A percentile compares a stretch with the other conserved stretches of the same genome.
Conservation (phyloP, 2,797 vertebrate genomes). For the Tympanoctomys barrerae region DNA sequence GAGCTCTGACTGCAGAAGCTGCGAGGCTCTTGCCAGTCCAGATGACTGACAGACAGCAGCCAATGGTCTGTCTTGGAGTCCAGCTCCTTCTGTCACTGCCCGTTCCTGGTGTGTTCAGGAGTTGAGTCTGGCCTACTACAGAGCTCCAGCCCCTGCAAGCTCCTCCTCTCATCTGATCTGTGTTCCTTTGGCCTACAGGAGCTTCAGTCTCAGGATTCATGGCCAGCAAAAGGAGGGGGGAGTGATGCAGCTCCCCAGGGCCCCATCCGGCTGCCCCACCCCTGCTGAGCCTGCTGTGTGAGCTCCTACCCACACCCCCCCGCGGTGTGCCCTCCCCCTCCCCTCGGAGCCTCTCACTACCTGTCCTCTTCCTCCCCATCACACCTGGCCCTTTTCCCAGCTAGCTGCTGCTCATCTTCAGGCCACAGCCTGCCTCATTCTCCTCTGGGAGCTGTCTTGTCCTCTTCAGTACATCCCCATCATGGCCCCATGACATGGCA, state of each 20-base stretch:
- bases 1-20: not conserved
- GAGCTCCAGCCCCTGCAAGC: not conserved
- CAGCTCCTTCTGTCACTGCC: not conserved
- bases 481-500: not conserved
- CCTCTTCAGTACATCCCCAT: fast-evolving
- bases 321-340: no score
- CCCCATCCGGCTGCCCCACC: not conserved
- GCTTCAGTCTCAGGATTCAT: not conserved
- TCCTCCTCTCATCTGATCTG: not conserved
- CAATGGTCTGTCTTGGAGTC: not conserved
- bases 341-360: no score
- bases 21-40: not conserved
- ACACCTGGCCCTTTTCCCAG: not conserved
- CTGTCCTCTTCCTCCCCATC: not conserved
- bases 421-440: not conserved
- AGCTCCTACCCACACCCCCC: no score
- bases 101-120: no score
- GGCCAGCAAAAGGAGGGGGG: not conserved
- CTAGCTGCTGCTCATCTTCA: no score
- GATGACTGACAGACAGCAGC: not conserved
- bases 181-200: not conserved
- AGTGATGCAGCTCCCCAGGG: fast-evolving
- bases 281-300: no score
- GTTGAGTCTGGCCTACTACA: not conserved
- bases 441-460: not conserved